Conservation (phyloP, 2,113 vertebrate species). For the Guaruba guarouba region DNA sequence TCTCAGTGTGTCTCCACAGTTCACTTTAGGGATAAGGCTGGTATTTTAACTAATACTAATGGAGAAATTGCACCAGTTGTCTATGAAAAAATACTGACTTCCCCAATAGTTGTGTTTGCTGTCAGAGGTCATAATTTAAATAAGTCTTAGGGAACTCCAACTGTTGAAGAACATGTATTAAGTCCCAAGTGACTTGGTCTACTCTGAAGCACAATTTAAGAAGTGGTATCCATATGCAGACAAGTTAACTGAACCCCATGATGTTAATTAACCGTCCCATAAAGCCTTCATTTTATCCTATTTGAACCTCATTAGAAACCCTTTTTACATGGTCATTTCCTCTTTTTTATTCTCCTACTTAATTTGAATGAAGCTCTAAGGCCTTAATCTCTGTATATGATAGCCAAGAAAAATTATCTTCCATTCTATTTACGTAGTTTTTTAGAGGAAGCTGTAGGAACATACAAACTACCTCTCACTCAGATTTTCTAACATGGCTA, state of each 20-base stretch:
- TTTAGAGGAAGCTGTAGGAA: background rate
- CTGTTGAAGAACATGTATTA: background rate
- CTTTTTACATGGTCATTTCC: background rate
- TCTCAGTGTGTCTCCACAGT: background rate
- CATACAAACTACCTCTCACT: background rate
- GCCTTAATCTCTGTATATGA: background rate
- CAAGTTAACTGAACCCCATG: background rate
- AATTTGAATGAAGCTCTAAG: background rate
- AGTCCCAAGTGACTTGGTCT: background rate
- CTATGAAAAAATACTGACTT: background rate
- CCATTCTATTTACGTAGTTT: background rate
- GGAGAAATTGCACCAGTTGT: background rate
- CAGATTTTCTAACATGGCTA: background rate
- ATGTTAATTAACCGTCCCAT: background rate
- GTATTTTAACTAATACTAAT: background rate
- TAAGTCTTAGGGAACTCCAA: background rate
- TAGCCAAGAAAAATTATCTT: background rate
- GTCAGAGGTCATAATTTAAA: background rate
- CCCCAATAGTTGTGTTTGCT: background rate
- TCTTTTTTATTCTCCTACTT: background rate
- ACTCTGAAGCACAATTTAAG: background rate
- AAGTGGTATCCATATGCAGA: background rate
- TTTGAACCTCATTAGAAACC: background rate
- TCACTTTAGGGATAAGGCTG: background rate
- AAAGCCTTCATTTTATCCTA: background rate